Evolutionary conservation across 2,113 vertebrate genomes (phyloP).

Genomic region (Protobothrops mucrosquamatus): DNA sequence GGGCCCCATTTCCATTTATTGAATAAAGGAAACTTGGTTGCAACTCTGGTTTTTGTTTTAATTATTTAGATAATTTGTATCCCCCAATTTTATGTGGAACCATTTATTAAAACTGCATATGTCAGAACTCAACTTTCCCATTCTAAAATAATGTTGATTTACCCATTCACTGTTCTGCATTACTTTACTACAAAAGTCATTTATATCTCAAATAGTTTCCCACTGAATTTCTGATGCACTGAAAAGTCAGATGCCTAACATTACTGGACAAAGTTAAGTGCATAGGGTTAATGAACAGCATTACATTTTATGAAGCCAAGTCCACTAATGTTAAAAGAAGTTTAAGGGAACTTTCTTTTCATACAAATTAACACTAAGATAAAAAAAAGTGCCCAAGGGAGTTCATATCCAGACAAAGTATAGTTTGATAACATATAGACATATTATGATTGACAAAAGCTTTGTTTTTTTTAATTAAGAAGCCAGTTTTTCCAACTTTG

Average conservation of each 20-base stretch:
- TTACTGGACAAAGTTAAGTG: conserved; percentile 66
- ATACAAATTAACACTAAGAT: conserved; percentile 64
- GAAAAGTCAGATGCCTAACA: conserved; percentile 62
- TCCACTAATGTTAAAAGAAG: conserved; percentile 62
- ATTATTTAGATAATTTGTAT: conserved; percentile 4
- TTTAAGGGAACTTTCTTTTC: conserved; percentile 59
- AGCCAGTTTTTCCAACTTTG: conserved; percentile 45
- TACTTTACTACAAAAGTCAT: conserved; percentile 49
- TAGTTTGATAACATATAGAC: conserved; percentile 45
- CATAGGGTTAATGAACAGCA: conserved; percentile 65
- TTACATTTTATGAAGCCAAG: conserved; percentile 70
- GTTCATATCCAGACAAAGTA: conserved; percentile 55
- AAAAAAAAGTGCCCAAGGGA: conserved; percentile 50
- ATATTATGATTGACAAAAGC: conserved; percentile 60
- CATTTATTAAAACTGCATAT: conserved; percentile 24
- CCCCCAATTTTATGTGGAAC: neutral
- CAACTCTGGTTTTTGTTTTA: conserved; percentile 26
- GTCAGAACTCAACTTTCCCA: conserved; percentile 10
- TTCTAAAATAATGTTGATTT: conserved; percentile 33
- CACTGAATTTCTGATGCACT: conserved; percentile 63
- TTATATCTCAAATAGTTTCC: conserved; percentile 59
- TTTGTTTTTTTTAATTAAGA: conserved; percentile 62
- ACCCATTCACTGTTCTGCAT: conserved; percentile 35
- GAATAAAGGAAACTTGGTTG: neutral
- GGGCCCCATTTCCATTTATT: neutral